Conservation (phyloP, 2,888 invertebrate genomes). For the Flabesymbios commensalis region DNA sequence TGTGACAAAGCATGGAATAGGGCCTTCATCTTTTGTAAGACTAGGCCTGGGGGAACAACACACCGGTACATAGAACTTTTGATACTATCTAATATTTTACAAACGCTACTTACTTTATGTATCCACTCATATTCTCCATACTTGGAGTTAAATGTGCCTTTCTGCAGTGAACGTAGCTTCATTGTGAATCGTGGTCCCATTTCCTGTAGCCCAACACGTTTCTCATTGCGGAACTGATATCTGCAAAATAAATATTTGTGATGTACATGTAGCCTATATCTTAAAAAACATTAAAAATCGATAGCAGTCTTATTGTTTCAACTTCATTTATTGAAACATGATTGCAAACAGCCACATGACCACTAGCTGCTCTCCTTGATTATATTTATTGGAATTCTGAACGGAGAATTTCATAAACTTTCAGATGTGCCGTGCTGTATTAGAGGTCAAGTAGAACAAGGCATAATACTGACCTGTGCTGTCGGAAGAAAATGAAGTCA, state of each 20-base stretch:
- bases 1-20: too few species aligned
- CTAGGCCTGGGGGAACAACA: neutral
- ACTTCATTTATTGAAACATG: too few species aligned
- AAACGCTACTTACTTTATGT: constrained; percentile 58
- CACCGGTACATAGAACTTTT: neutral
- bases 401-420: too few species aligned
- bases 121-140: constrained; percentile 97
- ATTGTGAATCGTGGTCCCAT: constrained; percentile 97
- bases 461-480: constrained; percentile 85
- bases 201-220: constrained; percentile 78
- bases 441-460: too few species aligned
- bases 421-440: too few species aligned
- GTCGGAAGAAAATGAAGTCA: constrained; percentile 97
- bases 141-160: constrained; percentile 96
- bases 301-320: too few species aligned
- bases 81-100: neutral
- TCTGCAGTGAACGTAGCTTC: constrained; percentile 87
- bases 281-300: too few species aligned
- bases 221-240: constrained; percentile 63
- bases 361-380: too few species aligned
- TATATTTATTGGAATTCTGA: too few species aligned
- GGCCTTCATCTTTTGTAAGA: neutral
- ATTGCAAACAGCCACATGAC: too few species aligned
- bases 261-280: neutral
- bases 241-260: constrained; percentile 67